A percentile compares a stretch with the other conserved stretches of the same genome.
phyloP scores from a whole-genome alignment of 2,888 invertebrate genomes.

The Sesia bembeciformis region DNA sequence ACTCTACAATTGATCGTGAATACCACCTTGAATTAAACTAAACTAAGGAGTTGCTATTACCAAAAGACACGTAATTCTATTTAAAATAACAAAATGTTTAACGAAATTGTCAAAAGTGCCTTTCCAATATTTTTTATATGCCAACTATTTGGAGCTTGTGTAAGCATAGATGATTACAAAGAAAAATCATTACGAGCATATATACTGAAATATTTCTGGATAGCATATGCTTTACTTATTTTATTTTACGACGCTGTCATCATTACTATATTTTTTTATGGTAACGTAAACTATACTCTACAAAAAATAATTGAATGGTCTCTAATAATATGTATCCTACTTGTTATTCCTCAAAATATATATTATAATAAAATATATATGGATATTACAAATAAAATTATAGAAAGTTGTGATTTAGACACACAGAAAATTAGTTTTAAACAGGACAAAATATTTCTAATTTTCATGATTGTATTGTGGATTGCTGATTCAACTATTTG shows the following conservation, averaged over 20 bases:
- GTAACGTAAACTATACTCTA: neutral
- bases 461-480: neutral
- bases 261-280: neutral
- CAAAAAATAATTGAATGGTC: neutral
- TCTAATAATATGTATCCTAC: neutral
- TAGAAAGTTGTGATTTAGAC: neutral
- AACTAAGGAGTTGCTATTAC: too few relatives aligned
- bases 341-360: neutral
- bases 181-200: neutral
- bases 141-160: neutral
- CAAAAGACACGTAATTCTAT: too few relatives aligned
- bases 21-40: too few relatives aligned
- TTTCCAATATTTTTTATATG: neutral
- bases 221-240: neutral
- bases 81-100: neutral
- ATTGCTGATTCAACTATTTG: neutral
- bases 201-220: neutral
- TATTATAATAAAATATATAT: neutral
- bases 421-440: neutral
- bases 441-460: neutral
- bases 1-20: too few relatives aligned
- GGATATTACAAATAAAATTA: neutral
- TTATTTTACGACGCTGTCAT: neutral
- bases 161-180: neutral
- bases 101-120: neutral